A percentile compares a stretch with the other conserved stretches of the same genome.
Evolutionary conservation across 1,140 invertebrate species (phyloP).

Genomic region (Orchestia grillus): DNA sequence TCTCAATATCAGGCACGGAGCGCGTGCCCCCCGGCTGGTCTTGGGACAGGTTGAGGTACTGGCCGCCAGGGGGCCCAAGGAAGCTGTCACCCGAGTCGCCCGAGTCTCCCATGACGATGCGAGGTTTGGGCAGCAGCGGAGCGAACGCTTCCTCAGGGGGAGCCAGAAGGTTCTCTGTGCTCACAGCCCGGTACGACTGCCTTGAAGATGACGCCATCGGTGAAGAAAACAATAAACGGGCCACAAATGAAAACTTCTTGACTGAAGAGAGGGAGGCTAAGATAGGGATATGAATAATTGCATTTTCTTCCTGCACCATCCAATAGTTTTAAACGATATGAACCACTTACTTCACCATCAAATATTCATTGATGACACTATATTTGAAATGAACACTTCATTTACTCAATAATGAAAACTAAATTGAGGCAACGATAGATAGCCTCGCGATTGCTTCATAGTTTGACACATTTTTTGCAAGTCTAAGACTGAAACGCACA

Average conservation of each 20-base stretch:
- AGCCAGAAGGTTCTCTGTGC: constrained; percentile 63
- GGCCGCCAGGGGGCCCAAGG: constrained; percentile 60
- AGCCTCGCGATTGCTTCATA: not conserved
- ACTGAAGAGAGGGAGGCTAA: constrained; percentile 22
- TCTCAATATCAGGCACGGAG: constrained; percentile 89
- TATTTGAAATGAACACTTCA: not conserved
- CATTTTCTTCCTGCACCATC: constrained; percentile 47
- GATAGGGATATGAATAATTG: not conserved
- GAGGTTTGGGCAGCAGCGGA: constrained; percentile 61
- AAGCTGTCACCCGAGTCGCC: constrained; percentile 65
- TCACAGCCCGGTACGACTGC: constrained; percentile 56
- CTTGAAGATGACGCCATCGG: constrained; percentile 63
- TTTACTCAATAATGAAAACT: not conserved
- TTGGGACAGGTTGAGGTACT: constrained; percentile 62
- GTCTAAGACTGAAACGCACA: not conserved
- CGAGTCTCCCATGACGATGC: constrained; percentile 65
- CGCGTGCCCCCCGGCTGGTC: constrained; percentile 75
- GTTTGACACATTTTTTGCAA: not conserved
- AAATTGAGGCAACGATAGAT: not conserved
- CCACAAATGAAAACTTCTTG: constrained; percentile 46
- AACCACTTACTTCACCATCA: not conserved
- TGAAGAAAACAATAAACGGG: not conserved
- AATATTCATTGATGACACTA: not conserved
- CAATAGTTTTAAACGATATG: constrained; percentile 6
- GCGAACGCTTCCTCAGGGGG: constrained; percentile 60